Conservation (phyloP, 2,888 invertebrate genomes). For the Mesodorylaimus sp. region DNA sequence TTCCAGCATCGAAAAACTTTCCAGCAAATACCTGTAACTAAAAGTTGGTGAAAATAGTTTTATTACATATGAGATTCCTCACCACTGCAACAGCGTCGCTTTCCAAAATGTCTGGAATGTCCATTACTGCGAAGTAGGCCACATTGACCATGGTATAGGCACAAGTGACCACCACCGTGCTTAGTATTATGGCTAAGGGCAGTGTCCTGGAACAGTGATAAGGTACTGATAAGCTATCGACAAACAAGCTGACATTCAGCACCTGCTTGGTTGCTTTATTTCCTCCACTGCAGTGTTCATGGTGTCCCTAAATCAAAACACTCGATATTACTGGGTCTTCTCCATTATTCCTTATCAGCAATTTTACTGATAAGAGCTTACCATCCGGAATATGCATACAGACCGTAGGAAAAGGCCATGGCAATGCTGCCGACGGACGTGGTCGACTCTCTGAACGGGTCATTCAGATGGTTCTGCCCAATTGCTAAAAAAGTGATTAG, state of each 20-base stretch:
- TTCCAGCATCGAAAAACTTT: background rate
- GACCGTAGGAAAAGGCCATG: constrained; percentile 2
- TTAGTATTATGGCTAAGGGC: background rate
- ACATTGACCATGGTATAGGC: constrained; percentile 2
- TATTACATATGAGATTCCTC: background rate
- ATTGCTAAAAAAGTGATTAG: background rate
- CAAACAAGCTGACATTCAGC: too few relatives aligned
- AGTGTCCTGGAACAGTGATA: too few relatives aligned
- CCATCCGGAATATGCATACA: constrained; percentile 6
- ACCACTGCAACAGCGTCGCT: background rate
- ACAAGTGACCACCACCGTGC: background rate
- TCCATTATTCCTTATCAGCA: too few relatives aligned
- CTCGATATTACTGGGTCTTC: too few relatives aligned
- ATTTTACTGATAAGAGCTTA: too few relatives aligned
- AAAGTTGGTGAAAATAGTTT: background rate
- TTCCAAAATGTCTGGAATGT: background rate
- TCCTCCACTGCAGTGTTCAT: constrained; percentile 4
- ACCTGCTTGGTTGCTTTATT: background rate
- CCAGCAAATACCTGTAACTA: constrained; percentile 1
- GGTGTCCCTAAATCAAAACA: background rate
- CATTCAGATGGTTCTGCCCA: background rate
- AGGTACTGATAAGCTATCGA: too few relatives aligned
- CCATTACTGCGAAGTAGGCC: background rate
- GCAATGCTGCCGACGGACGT: constrained; percentile 1
- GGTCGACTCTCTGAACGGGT: background rate